phyloP scores from a whole-genome alignment of 2,888 invertebrate species.

The Drosophila ustulata region DNA sequence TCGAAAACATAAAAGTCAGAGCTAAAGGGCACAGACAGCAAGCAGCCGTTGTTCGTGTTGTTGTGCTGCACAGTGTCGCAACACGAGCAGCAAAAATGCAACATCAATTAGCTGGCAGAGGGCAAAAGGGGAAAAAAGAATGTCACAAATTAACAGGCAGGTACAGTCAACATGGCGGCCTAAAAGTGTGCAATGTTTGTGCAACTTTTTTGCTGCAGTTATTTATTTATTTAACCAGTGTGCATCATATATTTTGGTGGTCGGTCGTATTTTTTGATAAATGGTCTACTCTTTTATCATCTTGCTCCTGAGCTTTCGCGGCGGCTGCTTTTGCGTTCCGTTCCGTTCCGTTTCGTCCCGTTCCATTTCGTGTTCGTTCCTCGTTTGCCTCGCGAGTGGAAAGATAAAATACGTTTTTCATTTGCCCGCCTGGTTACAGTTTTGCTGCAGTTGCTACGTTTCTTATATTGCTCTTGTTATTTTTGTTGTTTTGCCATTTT shows the following conservation, averaged over 20 bases:
- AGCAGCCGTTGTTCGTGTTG: slow-evolving; percentile 63
- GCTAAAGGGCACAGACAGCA: slow-evolving; percentile 74
- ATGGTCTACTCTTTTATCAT: slow-evolving; percentile 79
- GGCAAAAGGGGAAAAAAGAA: background rate
- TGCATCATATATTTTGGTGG: slow-evolving; percentile 68
- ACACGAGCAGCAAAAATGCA: slow-evolving; percentile 25
- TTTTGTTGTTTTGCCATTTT: slow-evolving; percentile 1
- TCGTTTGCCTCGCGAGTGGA: slow-evolving; percentile 63
- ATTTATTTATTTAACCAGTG: slow-evolving; percentile 47
- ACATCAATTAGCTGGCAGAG: slow-evolving; percentile 48
- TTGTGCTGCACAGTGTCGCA: slow-evolving; percentile 62
- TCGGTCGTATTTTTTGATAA: slow-evolving; percentile 77
- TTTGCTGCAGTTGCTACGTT: slow-evolving; percentile 58
- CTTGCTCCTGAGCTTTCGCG: slow-evolving; percentile 76
- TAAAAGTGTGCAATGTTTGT: slow-evolving; percentile 16
- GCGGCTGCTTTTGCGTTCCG: slow-evolving; percentile 50
- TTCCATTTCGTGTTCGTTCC: slow-evolving; percentile 44
- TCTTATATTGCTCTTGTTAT: slow-evolving; percentile 34
- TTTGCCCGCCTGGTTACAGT: slow-evolving; percentile 72
- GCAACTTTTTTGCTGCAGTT: background rate
- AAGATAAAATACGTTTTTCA: slow-evolving; percentile 81
- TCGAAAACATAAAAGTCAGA: slow-evolving; percentile 77
- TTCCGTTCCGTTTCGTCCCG: slow-evolving; percentile 28
- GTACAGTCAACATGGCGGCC: slow-evolving; percentile 51
- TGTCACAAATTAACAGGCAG: slow-evolving; percentile 40